These are phyloP conservation scores for Athalia cordata DNA, from an alignment of 2,888 invertebrate genomes.

Conservation along the genomic window DNA sequence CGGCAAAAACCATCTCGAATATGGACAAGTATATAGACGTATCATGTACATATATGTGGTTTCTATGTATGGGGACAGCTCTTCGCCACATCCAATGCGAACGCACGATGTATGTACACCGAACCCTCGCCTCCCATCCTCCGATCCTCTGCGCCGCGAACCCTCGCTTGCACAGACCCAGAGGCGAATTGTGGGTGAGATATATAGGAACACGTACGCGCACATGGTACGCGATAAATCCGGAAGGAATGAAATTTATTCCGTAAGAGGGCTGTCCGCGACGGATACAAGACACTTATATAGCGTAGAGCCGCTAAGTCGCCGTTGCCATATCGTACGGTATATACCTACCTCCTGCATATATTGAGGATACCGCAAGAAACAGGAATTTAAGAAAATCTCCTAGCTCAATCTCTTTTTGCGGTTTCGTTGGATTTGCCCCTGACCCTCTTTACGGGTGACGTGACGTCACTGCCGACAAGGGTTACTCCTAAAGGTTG, in stretches of 20 bases:
- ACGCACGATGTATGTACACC: not conserved
- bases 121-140: not conserved
- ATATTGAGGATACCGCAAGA: constrained; percentile 30
- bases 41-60: too few species aligned
- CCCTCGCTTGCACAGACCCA: constrained; percentile 7
- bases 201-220: constrained; percentile 9
- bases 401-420: constrained; percentile 41
- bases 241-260: constrained; percentile 49
- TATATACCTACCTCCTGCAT: constrained; percentile 16
- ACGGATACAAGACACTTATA: constrained; percentile 41
- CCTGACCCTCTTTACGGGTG: constrained; percentile 37
- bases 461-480: constrained; percentile 37
- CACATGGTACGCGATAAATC: constrained; percentile 32
- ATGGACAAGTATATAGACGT: not conserved
- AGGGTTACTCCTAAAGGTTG: constrained; percentile 26
- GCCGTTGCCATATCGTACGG: constrained; percentile 19
- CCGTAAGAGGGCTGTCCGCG: constrained; percentile 35
- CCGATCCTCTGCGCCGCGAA: not conserved
- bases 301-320: constrained; percentile 32
- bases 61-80: too few species aligned
- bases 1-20: constrained; percentile 18
- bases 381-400: constrained; percentile 41
- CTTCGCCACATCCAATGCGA: constrained; percentile 7
- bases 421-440: constrained; percentile 34
- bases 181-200: constrained; percentile 22